A percentile compares a stretch with the other conserved stretches of the same genome.
Conservation (phyloP, 2,888 invertebrate species). For the Abrostola triplasia region DNA sequence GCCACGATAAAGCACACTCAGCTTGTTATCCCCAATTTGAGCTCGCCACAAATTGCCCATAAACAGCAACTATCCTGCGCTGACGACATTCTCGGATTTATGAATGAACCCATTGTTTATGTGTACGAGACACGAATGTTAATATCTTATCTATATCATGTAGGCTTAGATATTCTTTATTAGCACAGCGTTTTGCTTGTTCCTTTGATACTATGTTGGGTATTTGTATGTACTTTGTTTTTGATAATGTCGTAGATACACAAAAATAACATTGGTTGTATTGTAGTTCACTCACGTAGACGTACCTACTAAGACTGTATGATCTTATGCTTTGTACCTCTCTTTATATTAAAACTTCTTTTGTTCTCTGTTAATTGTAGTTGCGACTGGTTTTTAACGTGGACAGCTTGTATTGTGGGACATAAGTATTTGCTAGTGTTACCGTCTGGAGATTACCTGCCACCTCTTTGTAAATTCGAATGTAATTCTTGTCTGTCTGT, state of each 20-base stretch:
- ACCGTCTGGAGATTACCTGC: too few species aligned
- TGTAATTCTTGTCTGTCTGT: too few species aligned
- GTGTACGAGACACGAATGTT: conserved; percentile 53
- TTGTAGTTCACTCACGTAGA: too few species aligned
- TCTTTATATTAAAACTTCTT: too few species aligned
- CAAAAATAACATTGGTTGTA: too few species aligned
- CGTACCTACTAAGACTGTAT: background rate
- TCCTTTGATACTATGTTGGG: background rate
- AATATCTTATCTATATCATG: conserved; percentile 40
- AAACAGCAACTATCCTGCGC: conserved; percentile 1
- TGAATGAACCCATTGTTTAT: conserved; percentile 76
- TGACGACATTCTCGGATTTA: conserved; percentile 64
- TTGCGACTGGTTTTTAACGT: too few species aligned
- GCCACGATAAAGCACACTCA: background rate
- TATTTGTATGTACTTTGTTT: background rate
- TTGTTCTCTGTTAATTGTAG: too few species aligned
- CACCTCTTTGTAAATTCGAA: too few species aligned
- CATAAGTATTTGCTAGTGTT: too few species aligned
- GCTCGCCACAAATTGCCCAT: conserved; percentile 39
- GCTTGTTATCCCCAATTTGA: conserved; percentile 10
- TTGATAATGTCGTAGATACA: background rate
- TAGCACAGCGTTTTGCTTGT: conserved; percentile 8
- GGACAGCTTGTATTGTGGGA: too few species aligned
- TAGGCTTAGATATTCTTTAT: conserved; percentile 39
- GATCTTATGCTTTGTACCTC: background rate